Conservation (phyloP, 1,140 invertebrate species). For the Lordiphosa clarofinis region DNA sequence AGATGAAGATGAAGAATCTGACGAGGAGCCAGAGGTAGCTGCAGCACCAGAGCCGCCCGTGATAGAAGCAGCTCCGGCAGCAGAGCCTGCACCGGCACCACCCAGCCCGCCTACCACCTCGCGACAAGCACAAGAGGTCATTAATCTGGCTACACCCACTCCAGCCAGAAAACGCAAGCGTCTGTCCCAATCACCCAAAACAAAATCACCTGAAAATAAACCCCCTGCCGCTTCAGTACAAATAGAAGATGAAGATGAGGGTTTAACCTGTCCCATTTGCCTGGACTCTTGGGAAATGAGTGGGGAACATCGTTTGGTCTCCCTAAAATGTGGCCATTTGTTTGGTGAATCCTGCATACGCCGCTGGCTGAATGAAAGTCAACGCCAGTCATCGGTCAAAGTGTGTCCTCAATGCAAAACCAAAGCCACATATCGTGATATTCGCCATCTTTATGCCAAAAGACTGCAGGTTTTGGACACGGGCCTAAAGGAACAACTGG, state of each 20-base stretch:
- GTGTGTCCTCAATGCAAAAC: slow-evolving; percentile 93
- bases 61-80: neutral
- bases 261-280: slow-evolving; percentile 91
- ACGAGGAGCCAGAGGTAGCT: too few relatives aligned
- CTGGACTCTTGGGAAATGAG: slow-evolving; percentile 91
- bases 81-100: neutral
- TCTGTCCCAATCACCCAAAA: slow-evolving; percentile 21
- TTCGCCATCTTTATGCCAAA: slow-evolving; percentile 87
- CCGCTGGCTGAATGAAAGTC: slow-evolving; percentile 85
- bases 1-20: too few relatives aligned
- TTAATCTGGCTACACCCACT: slow-evolving; percentile 41
- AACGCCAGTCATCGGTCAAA: slow-evolving; percentile 79
- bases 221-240: neutral
- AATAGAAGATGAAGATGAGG: slow-evolving; percentile 82
- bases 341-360: slow-evolving; percentile 92
- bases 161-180: slow-evolving; percentile 72
- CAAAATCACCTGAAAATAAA: slow-evolving; percentile 17
- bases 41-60: too few relatives aligned
- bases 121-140: slow-evolving; percentile 12
- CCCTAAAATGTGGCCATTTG: slow-evolving; percentile 93
- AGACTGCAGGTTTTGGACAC: slow-evolving; percentile 83
- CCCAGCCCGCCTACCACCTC: slow-evolving; percentile 15
- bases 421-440: slow-evolving; percentile 86
- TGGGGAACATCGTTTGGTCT: slow-evolving; percentile 90
- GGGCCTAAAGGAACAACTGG: slow-evolving; percentile 82